Base-by-base conservation (phyloP, 2,888 invertebrate species). In the Diplolepis rosae region DNA sequence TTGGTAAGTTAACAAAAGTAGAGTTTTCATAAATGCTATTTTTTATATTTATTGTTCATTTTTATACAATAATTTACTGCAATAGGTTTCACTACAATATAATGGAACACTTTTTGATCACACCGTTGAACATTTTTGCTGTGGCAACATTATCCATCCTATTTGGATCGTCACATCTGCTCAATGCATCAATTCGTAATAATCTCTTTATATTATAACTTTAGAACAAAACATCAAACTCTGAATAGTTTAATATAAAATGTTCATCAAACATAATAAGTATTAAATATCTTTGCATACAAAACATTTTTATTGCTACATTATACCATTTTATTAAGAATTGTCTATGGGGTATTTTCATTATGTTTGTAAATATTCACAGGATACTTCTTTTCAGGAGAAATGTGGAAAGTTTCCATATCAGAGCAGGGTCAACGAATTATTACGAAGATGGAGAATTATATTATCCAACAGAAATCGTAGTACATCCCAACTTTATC, bases 131-230 rank as follows among this genome's bases (percentile, higher is more conserved):
- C 82, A 81, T 73, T 85, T 81, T 66, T 81, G 82, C 66, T 80
- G 79, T 61, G 82, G 80, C 22, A 76, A 73, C 70, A 82, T 85
- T 54, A 69, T 85, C 66, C 77, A 71, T 69, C 72, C 81, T 68
- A 69, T 77, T 67, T 82, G 81, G 84, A 83, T 84, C 75, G 79
- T 84, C 73, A 85, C 81, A 3, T 77, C 82, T 68, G 84, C 82
- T 52, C 83, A 83, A 71, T 82, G 83, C 69, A 79, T 75, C 52
- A 74, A 78, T 56, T 76, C 77, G 83, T 78, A 80, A 77, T 71
- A 70, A 45, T 56, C 22, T 2, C 13, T 28, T 15, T n/a, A 4
- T 27, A 30, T 15, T 13, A 22, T 11, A 39, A 22, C n/a, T n/a
- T n/a, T n/a, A n/a, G n/a, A n/a, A n/a, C n/a, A n/a, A n/a, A n/a